Evolutionary conservation across 2,888 invertebrate genomes (phyloP), one percentile per base, ranked within the genome.

Genomic region (Junonia oenone): DNA sequence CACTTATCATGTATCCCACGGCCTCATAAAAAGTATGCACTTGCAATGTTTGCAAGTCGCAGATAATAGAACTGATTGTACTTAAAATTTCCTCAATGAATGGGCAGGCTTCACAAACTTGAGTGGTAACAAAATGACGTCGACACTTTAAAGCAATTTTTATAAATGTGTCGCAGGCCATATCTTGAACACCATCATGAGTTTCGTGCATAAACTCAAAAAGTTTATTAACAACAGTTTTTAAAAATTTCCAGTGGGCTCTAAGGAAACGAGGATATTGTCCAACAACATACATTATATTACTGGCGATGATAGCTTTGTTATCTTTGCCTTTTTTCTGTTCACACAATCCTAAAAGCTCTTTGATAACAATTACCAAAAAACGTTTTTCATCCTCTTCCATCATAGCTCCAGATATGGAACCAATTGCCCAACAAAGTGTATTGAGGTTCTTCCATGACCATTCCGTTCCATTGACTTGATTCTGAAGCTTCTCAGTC

Each of bases 181-280:
- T 99, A 76, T 99, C 99, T 87, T 99, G 99, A 26, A 99, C 99
- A 72, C 99, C 99, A 82, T 99, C 99, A 81, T 99, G 99, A 53
- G 99, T 99, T 91, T 99, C 99, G 82, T 99, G 99, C 99, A 99
- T 99, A 83, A 99, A 99, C 91, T 99, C 99, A 91, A 99, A 99
- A 55, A 99, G 92, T 91, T 99, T 99, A 91, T 99, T 99, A 59
- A 99, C 99, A 74, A 99, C 99, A 49, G 99, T 99, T 92, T 99
- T 99, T 63, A 99, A 92, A 88, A 99, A 99, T 81, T 98, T 98
- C 99, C 99, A 99, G 85, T 99, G 99, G n/a, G 98, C 99, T 68
- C 98, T 92, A 61, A 99, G 91, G 90, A 99, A 99, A 58, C 99
- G 91, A 43, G 99, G 99, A 90, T 99, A 99, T 83, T 99, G 99